A percentile compares a stretch with the other conserved stretches of the same genome.
Conservation (phyloP, 2,113 vertebrate genomes). For the Tragulus kanchil region DNA sequence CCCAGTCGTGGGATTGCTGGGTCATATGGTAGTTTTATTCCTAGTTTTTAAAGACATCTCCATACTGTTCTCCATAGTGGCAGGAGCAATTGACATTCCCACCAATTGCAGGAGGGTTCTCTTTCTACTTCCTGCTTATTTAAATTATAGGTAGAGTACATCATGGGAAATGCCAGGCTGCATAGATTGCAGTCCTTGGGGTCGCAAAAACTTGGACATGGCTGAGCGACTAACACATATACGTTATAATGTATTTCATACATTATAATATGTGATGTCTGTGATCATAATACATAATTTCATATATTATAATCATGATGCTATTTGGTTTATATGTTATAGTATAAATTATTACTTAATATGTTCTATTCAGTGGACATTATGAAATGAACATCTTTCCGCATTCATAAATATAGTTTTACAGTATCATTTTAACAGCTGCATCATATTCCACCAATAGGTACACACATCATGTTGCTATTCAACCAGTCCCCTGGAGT, state of each 20-base stretch:
- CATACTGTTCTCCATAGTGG: background rate
- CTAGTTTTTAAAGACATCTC: background rate
- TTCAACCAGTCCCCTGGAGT: background rate
- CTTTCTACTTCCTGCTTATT: background rate
- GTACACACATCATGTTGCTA: background rate
- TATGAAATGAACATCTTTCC: background rate
- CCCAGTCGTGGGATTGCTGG: background rate
- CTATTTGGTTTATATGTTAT: background rate
- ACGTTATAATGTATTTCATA: background rate
- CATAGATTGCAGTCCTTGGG: background rate
- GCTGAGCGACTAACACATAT: background rate
- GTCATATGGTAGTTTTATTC: background rate
- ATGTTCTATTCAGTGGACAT: background rate
- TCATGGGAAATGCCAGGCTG: too few relatives aligned
- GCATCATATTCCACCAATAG: background rate
- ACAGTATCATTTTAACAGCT: background rate
- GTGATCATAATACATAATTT: background rate
- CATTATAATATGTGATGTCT: background rate
- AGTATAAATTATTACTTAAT: background rate
- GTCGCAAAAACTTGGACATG: background rate
- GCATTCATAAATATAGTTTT: constrained; percentile 15
- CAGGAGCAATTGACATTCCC: background rate
- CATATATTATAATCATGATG: background rate
- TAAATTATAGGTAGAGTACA: too few relatives aligned
- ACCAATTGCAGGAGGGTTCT: background rate